Evolutionary conservation across 1,140 invertebrate species (phyloP).

Genomic region (Drosophila pallidifrons): DNA sequence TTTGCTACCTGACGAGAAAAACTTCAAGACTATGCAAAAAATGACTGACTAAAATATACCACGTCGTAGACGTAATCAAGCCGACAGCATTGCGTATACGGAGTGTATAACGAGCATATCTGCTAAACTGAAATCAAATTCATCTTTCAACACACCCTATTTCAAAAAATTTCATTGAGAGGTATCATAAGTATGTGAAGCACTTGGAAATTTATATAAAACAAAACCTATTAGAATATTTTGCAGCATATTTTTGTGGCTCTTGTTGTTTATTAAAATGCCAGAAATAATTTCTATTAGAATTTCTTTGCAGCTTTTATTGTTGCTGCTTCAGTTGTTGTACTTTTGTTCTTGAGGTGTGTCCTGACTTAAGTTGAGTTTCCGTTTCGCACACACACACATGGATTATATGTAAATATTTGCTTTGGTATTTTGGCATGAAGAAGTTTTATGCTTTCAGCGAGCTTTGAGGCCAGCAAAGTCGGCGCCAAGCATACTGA

Average conservation of each 20-base stretch:
- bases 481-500: constrained; percentile 49
- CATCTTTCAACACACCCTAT: neutral
- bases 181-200: constrained; percentile 23
- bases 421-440: constrained; percentile 76
- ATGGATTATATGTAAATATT: constrained; percentile 76
- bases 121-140: too few species aligned
- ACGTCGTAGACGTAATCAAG: neutral
- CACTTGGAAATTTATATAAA: constrained; percentile 48
- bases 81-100: too few species aligned
- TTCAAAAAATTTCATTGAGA: too few species aligned
- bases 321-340: constrained; percentile 30
- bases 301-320: constrained; percentile 51
- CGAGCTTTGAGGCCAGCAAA: constrained; percentile 55
- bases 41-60: too few species aligned
- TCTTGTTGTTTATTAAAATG: constrained; percentile 76
- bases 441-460: constrained; percentile 71
- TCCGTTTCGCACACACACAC: constrained; percentile 55
- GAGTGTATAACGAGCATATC: too few species aligned
- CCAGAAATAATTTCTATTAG: constrained; percentile 74
- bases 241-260: constrained; percentile 45
- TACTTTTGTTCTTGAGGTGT: constrained; percentile 54
- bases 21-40: too few species aligned
- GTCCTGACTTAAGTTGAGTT: constrained; percentile 48
- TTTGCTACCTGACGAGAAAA: constrained; percentile 21
- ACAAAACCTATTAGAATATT: constrained; percentile 55